Evolutionary conservation across 1,140 invertebrate species (phyloP).

Genomic region (Aphaenogaster ashmeadi): DNA sequence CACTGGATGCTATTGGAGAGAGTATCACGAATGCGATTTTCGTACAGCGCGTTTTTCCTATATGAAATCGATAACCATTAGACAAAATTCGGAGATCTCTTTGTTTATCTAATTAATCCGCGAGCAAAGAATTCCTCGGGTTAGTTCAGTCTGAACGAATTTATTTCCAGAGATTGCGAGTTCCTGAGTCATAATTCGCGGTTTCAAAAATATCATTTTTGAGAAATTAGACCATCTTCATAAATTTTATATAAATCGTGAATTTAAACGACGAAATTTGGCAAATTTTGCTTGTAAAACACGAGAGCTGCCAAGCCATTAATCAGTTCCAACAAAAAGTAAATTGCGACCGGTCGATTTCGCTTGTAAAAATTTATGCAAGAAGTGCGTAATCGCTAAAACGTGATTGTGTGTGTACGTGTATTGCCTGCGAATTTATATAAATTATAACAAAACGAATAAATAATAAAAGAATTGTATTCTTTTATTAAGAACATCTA

Average conservation of each 20-base stretch:
- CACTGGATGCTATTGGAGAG: background rate
- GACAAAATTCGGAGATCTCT: background rate
- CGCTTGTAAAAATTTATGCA: slow-evolving; percentile 22
- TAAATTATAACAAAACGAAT: slow-evolving; percentile 10
- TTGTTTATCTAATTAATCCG: background rate
- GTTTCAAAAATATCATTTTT: background rate
- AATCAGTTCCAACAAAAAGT: slow-evolving; percentile 30
- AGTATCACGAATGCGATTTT: background rate
- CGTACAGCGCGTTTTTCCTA: background rate
- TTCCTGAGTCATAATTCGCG: background rate
- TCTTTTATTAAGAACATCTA: background rate
- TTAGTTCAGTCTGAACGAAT: background rate
- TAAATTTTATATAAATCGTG: slow-evolving; percentile 20
- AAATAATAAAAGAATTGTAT: background rate
- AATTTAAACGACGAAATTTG: slow-evolving; percentile 3
- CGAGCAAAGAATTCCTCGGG: background rate
- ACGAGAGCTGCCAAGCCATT: background rate
- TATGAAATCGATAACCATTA: background rate
- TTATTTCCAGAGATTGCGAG: background rate
- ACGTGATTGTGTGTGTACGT: background rate
- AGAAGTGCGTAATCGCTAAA: background rate
- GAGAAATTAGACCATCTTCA: slow-evolving; percentile 8
- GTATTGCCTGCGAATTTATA: background rate
- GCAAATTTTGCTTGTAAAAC: slow-evolving; percentile 47
- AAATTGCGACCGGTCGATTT: slow-evolving; percentile 22